A percentile compares a stretch with the other conserved stretches of the same genome.
These are phyloP conservation scores for Drosophila arawakana DNA, from an alignment of 1,140 invertebrate genomes.

Conservation along the genomic window DNA sequence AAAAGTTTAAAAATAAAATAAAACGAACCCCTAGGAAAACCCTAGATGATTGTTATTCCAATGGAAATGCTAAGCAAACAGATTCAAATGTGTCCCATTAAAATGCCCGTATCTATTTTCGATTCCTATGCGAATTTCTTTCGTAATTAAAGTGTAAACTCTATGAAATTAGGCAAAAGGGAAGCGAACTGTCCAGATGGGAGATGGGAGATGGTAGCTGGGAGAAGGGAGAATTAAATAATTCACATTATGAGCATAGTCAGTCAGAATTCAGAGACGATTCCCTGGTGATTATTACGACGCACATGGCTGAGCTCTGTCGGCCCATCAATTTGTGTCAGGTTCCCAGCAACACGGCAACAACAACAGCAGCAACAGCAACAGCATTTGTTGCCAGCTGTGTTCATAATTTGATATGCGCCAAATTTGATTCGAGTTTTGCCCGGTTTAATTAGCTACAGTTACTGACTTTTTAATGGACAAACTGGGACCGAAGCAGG, in stretches of 20 bases:
- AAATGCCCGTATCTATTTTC: slow-evolving; percentile 33
- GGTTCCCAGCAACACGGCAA: slow-evolving; percentile 52
- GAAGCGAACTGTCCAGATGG: slow-evolving; percentile 14
- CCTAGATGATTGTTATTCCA: slow-evolving; percentile 9
- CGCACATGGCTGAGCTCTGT: slow-evolving; percentile 57
- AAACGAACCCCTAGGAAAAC: neutral
- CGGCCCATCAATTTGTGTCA: slow-evolving; percentile 68
- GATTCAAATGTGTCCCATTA: slow-evolving; percentile 28
- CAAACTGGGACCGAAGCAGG: slow-evolving; percentile 39
- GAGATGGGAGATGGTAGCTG: slow-evolving; percentile 13
- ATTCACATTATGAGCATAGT: slow-evolving; percentile 22
- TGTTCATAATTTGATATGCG: slow-evolving; percentile 79
- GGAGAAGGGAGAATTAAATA: slow-evolving; percentile 9
- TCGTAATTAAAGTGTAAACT: slow-evolving; percentile 70
- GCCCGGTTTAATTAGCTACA: slow-evolving; percentile 76
- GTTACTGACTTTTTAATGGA: slow-evolving; percentile 81
- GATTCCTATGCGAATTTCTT: slow-evolving; percentile 60
- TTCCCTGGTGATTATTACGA: slow-evolving; percentile 63
- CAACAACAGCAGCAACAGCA: slow-evolving; percentile 27
- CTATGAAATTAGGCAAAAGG: slow-evolving; percentile 57
- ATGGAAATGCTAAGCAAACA: slow-evolving; percentile 29
- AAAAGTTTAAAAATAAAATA: slow-evolving; percentile 2
- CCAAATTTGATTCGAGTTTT: slow-evolving; percentile 79
- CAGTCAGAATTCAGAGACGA: slow-evolving; percentile 24
- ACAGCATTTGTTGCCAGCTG: slow-evolving; percentile 76